These are phyloP conservation scores for Pogonognathellus flavescens DNA, from an alignment of 1,140 invertebrate genomes.

Conservation along the genomic window DNA sequence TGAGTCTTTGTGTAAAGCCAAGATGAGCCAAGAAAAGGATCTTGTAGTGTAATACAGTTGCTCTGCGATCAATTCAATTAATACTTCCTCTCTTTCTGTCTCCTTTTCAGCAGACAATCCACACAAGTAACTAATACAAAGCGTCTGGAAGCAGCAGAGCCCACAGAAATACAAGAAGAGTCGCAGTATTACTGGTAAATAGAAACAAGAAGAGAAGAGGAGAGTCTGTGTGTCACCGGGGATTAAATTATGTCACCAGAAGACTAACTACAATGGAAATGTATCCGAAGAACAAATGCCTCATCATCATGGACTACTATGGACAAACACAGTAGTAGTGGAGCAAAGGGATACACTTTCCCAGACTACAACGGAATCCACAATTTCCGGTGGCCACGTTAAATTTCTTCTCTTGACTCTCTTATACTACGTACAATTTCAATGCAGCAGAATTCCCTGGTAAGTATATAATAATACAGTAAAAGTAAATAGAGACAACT, in stretches of 20 bases:
- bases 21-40: conserved; percentile 44
- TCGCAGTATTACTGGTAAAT: too few species aligned
- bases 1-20: neutral
- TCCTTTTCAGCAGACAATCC: neutral
- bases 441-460: too few species aligned
- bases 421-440: too few species aligned
- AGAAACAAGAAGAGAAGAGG: neutral
- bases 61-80: conserved; percentile 39
- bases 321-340: too few species aligned
- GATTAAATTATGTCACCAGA: conserved; percentile 49
- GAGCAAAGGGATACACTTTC: too few species aligned
- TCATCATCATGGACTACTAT: too few species aligned
- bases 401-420: too few species aligned
- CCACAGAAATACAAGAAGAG: neutral
- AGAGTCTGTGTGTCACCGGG: conserved; percentile 43
- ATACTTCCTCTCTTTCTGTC: conserved; percentile 1
- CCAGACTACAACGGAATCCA: too few species aligned
- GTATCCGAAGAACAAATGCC: neutral
- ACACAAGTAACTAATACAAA: conserved; percentile 12
- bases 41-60: neutral
- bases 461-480: too few species aligned
- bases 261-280: conserved; percentile 47
- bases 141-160: neutral
- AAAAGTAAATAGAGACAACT: too few species aligned
- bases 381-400: too few species aligned